phyloP scores from a whole-genome alignment of 2,113 vertebrate genomes.

The Dicerorhinus sumatrensis region DNA sequence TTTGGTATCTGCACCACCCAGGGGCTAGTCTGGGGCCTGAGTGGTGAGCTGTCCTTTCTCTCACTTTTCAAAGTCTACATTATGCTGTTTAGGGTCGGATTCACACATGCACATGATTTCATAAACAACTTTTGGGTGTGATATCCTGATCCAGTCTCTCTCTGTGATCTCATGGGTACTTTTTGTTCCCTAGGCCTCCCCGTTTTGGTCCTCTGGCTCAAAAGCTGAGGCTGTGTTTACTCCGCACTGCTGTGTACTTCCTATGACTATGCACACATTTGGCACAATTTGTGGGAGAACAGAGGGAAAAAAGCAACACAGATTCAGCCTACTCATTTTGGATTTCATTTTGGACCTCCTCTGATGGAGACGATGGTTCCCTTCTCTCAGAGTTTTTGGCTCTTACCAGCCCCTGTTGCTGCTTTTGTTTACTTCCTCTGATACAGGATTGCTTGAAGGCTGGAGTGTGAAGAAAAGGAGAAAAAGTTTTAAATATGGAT shows the following conservation, averaged over 20 bases:
- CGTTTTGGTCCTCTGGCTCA: not conserved
- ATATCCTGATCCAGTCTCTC: not conserved
- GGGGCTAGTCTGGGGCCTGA: not conserved
- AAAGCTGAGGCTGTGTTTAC: not conserved
- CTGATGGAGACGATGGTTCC: not conserved
- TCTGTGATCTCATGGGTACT: not conserved
- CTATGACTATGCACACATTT: not conserved
- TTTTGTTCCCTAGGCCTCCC: not conserved
- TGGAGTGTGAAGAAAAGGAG: not conserved
- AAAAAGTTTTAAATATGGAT: not conserved
- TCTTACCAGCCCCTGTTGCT: not conserved
- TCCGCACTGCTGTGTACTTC: not conserved
- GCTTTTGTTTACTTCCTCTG: not conserved
- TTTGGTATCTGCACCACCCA: not conserved
- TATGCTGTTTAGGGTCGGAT: not conserved
- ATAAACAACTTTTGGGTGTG: not conserved
- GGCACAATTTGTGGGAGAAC: not conserved
- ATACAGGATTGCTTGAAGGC: not conserved
- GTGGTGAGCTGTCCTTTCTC: not conserved
- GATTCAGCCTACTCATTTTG: not conserved
- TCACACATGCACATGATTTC: not conserved
- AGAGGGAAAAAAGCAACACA: not conserved
- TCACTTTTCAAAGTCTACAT: not conserved
- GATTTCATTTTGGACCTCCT: not conserved
- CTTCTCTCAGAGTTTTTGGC: not conserved